Evolutionary conservation across 2,797 vertebrate genomes (phyloP).

Genomic region (Gambusia yucatana): DNA sequence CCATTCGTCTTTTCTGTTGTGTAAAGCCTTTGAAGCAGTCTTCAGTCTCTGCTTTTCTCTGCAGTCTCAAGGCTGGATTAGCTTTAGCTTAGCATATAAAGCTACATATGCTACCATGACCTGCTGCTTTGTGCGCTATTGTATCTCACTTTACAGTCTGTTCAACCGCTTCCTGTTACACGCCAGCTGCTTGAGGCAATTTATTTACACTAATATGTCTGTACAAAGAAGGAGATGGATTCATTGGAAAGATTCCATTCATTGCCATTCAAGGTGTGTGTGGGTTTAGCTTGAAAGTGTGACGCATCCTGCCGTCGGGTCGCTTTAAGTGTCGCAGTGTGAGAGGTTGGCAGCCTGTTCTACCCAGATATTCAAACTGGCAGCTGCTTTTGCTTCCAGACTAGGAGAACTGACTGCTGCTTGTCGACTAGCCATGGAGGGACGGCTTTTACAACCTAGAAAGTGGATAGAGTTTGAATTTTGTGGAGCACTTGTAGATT

Average conservation of each 20-base stretch:
- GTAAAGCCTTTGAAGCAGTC: neutral
- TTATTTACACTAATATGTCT: neutral
- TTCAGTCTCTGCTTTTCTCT: neutral
- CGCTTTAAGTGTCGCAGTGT: neutral
- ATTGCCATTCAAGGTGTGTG: neutral
- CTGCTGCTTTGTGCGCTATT: neutral
- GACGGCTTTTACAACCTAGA: neutral
- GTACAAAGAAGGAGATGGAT: neutral
- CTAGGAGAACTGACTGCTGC: neutral
- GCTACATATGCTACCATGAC: neutral
- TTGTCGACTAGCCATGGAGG: neutral
- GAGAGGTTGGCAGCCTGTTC: conserved; percentile 1
- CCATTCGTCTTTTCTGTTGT: neutral
- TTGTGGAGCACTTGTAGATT: neutral
- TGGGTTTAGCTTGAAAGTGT: conserved; percentile 1
- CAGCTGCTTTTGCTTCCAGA: neutral
- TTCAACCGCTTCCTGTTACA: neutral
- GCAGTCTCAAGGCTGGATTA: neutral
- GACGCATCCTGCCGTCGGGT: neutral
- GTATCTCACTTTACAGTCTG: neutral
- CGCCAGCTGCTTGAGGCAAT: neutral
- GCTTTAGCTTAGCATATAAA: neutral
- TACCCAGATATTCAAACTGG: neutral
- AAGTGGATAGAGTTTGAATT: neutral
- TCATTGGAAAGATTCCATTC: conserved; percentile 1